phyloP scores from a whole-genome alignment of 2,797 vertebrate species.

The Callimico goeldii region DNA sequence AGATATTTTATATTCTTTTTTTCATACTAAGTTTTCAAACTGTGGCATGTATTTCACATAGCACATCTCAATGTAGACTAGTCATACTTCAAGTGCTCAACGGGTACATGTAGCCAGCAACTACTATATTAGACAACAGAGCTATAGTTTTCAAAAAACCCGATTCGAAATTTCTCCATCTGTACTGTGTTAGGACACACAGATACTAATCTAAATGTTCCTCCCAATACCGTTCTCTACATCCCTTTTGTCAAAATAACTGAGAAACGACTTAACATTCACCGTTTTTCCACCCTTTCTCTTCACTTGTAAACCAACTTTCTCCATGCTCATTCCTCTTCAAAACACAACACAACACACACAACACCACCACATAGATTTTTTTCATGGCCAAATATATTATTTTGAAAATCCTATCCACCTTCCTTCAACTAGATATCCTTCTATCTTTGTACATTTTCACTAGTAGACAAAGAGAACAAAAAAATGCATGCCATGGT shows the following conservation, averaged over 20 bases:
- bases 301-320: neutral
- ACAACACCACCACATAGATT: neutral
- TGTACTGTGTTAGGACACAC: neutral
- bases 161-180: neutral
- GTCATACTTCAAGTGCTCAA: neutral
- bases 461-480: conserved; percentile 21
- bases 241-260: neutral
- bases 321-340: neutral
- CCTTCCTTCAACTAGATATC: neutral
- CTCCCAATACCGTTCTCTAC: neutral
- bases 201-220: neutral
- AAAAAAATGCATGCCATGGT: neutral
- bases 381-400: neutral
- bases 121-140: neutral
- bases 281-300: neutral
- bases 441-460: conserved; percentile 16
- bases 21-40: neutral
- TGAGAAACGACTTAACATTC: neutral
- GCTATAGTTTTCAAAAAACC: neutral
- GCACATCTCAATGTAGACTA: neutral
- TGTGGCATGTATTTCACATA: neutral
- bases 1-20: neutral
- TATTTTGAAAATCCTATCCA: neutral
- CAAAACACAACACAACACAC: neutral
- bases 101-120: neutral